These are phyloP conservation scores for Drosophila baimaii DNA, from an alignment of 1,140 invertebrate species.

Conservation along the genomic window DNA sequence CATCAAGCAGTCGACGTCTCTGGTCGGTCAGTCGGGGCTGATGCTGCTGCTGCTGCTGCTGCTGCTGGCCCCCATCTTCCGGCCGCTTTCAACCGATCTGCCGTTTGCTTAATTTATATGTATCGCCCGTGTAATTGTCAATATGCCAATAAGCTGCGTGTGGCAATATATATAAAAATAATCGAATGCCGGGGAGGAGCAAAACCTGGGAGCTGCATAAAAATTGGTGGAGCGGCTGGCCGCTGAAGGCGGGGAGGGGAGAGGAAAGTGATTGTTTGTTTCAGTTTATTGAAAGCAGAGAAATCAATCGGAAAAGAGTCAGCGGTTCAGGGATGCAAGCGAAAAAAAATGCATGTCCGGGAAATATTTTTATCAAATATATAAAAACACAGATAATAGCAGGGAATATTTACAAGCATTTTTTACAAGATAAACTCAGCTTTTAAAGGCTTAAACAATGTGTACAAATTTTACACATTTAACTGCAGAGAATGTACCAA, in stretches of 20 bases:
- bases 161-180: constrained; percentile 64
- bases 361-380: neutral
- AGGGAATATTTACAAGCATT: neutral
- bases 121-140: constrained; percentile 82
- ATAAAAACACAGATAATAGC: neutral
- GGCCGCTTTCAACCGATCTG: constrained; percentile 44
- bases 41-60: neutral
- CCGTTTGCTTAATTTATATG: constrained; percentile 81
- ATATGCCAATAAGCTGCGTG: constrained; percentile 81
- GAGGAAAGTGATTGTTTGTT: constrained; percentile 72
- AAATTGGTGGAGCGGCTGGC: constrained; percentile 8
- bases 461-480: too few species aligned
- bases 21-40: constrained; percentile 40
- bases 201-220: constrained; percentile 40
- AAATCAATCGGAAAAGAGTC: constrained; percentile 73
- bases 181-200: constrained; percentile 30
- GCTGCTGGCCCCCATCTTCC: neutral
- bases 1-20: constrained; percentile 64
- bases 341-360: neutral
- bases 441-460: neutral
- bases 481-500: too few species aligned
- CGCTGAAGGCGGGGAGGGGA: constrained; percentile 10
- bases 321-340: constrained; percentile 53
- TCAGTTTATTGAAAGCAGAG: constrained; percentile 78
- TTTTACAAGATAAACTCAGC: neutral